Evolutionary conservation across 2,113 vertebrate species (phyloP).

Genomic region (Plecotus auritus): DNA sequence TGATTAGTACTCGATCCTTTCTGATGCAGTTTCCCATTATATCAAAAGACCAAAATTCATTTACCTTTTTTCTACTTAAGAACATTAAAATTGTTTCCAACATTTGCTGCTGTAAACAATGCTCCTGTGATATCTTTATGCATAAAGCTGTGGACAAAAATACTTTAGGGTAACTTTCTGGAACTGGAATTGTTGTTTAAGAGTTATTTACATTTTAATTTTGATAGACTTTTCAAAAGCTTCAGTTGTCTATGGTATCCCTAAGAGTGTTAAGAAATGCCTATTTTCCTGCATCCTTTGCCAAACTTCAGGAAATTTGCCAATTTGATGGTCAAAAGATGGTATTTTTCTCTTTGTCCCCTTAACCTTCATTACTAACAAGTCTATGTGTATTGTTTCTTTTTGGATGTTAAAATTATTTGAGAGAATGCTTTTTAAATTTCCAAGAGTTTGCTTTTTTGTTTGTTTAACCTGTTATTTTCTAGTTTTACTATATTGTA

Average conservation of each 20-base stretch:
- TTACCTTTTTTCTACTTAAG: background rate
- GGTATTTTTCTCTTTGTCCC: background rate
- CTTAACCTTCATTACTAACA: background rate
- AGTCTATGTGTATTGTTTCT: background rate
- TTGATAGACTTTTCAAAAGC: background rate
- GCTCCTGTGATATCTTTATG: background rate
- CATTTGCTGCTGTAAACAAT: constrained; percentile 38
- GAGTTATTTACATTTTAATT: background rate
- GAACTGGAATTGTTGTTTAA: background rate
- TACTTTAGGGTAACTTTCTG: background rate
- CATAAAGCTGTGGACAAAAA: background rate
- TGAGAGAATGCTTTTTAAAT: background rate
- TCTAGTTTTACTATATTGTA: background rate
- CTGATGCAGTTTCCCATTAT: background rate
- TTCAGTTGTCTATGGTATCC: background rate
- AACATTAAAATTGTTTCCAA: background rate
- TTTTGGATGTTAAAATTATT: background rate
- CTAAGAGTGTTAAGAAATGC: background rate
- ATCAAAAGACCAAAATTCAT: background rate
- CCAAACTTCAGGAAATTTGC: background rate
- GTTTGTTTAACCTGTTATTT: background rate
- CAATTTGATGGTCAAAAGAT: background rate
- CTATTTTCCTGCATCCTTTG: background rate
- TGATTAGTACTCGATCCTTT: background rate
- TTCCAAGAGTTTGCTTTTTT: background rate